Evolutionary conservation across 1,140 invertebrate species (phyloP), one percentile per base, ranked within the genome.

Genomic region (Ladona fulva): DNA sequence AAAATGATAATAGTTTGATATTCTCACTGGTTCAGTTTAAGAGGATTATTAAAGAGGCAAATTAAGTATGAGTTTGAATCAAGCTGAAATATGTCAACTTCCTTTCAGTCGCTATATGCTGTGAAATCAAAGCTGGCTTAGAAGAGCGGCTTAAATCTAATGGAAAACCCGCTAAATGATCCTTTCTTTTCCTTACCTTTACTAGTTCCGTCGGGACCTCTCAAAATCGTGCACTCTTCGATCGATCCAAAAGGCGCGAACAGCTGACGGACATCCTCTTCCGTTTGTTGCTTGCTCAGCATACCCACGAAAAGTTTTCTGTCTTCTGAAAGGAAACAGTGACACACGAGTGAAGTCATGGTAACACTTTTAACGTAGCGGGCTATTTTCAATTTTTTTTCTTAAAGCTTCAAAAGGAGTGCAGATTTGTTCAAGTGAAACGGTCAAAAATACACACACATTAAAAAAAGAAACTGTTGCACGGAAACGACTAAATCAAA

Each of bases 241-340:
- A 99, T 98, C 86, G 92, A 93, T 82, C 98, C 98, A 87, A 94
- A 99, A 79, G 95, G 92, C 84, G 94, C 92, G 88, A 99, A 99
- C 84, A 99, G 89, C 87, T 96, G 93, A 86, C 95, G 91, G 81
- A 99, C 95, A 93, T 99, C 97, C 84, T 99, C 97, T 91, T 99
- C 98, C 82, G 93, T 96, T 87, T 99, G 97, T 90, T 98, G 95
- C 89, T 99, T 99, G 89, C 96, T 98, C 85, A 99, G 94, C 97
- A 99, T 99, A 85, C 98, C 98, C 89, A 99, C 95, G 90, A 99
- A 99, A 89, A 99, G 92, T 91, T 99, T 99, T 87, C 97, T 91
- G 91, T 96, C 95, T 93, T 82, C 82, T 83, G 80, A 80, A 79
- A 82, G 80, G 79, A 82, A 80, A 80, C 80, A 78, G 29, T 37